Conservation (phyloP, 1,140 invertebrate genomes). For the Pygmarrhopalites habei region DNA sequence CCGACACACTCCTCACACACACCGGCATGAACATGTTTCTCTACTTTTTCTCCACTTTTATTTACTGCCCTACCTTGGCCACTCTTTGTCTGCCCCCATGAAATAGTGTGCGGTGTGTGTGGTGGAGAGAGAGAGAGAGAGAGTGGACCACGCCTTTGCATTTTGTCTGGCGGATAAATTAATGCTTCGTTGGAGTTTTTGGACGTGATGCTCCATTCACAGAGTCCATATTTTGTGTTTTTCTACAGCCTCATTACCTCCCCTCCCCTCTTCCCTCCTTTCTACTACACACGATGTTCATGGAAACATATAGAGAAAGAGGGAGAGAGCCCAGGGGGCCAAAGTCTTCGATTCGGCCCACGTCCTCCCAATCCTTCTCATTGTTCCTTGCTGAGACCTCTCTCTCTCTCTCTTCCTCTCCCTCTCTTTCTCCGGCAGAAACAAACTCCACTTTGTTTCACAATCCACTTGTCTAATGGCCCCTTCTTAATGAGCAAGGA, state of each 20-base stretch:
- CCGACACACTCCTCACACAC: too few species aligned
- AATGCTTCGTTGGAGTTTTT: slow-evolving; percentile 11
- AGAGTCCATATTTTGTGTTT: too few species aligned
- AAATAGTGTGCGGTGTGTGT: too few species aligned
- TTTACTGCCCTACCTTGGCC: background rate
- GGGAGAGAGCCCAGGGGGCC: background rate
- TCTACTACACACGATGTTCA: too few species aligned
- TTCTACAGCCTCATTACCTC: background rate
- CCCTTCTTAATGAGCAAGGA: slow-evolving; percentile 15
- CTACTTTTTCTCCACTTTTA: background rate
- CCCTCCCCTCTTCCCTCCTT: too few species aligned
- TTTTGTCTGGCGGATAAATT: slow-evolving; percentile 19
- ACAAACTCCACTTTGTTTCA: slow-evolving; percentile 11
- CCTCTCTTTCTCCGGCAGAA: too few species aligned
- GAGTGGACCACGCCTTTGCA: slow-evolving; percentile 18
- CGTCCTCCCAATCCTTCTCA: background rate
- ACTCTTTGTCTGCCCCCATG: background rate
- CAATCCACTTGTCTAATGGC: slow-evolving; percentile 19
- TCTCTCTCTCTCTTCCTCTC: too few species aligned
- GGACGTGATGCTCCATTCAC: background rate
- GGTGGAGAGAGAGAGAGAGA: background rate
- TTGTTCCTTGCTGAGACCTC: too few species aligned
- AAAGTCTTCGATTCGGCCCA: background rate
- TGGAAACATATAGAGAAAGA: too few species aligned
- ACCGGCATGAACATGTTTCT: too few species aligned